Evolutionary conservation across 2,797 vertebrate genomes (phyloP).

Genomic region (Macropus fuliginosus): DNA sequence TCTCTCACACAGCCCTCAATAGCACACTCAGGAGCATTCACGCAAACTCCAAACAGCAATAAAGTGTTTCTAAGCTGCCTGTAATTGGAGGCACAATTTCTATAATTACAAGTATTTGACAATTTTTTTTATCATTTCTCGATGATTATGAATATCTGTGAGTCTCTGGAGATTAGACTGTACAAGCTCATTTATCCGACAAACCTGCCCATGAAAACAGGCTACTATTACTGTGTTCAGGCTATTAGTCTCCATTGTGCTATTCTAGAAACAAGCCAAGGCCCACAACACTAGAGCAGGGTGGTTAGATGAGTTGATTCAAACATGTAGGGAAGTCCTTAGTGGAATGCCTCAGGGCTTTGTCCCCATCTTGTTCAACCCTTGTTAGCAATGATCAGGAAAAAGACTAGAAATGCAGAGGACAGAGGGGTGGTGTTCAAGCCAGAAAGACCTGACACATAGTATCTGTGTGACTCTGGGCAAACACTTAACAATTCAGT

Average conservation of each 20-base stretch:
- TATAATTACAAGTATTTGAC: constrained; percentile 76
- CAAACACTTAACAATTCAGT: neutral
- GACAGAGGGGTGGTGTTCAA: neutral
- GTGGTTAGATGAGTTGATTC: constrained; percentile 51
- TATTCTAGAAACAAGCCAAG: constrained; percentile 65
- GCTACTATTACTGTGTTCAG: constrained; percentile 70
- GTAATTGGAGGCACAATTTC: constrained; percentile 74
- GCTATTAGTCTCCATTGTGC: constrained; percentile 62
- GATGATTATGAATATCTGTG: constrained; percentile 70
- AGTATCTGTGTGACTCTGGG: neutral
- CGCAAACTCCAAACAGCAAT: constrained; percentile 71
- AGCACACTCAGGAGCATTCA: constrained; percentile 62
- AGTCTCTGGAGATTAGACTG: constrained; percentile 74
- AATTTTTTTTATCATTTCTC: constrained; percentile 73
- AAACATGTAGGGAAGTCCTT: neutral
- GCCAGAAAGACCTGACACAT: neutral
- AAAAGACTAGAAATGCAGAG: neutral
- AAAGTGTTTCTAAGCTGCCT: constrained; percentile 71
- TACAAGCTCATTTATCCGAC: constrained; percentile 74
- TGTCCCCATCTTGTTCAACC: neutral
- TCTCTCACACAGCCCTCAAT: constrained; percentile 58
- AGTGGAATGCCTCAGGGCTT: neutral
- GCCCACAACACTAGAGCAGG: constrained; percentile 67
- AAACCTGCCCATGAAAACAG: constrained; percentile 73
- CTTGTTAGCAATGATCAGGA: neutral